Evolutionary conservation across 2,888 invertebrate species (phyloP), one percentile per base, ranked within the genome.

Genomic region (Coenonympha glycerion): DNA sequence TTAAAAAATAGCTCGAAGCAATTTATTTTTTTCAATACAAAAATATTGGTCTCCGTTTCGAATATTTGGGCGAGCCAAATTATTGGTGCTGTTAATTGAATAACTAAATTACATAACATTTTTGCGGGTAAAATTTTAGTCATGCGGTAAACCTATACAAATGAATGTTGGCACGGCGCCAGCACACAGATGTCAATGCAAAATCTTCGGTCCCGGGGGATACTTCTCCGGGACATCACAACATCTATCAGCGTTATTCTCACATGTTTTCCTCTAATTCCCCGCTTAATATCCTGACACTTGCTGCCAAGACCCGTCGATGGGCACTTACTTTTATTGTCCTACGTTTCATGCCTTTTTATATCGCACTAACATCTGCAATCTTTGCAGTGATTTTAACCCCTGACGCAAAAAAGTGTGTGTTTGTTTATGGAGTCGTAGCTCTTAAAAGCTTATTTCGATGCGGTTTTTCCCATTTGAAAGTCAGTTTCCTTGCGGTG

Each of bases 221-320:
- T 42, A 50, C 53, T 50, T 53, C 50, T 55, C 54, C 44, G 47
- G 51, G 57, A 58, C 55, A 60, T 55, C 55, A 60, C 55, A 72
- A 71, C 66, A 60, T 60, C 60, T 68, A 73, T 74, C 73, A 72
- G 66, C 72, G 71, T 57, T 51, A 74, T 70, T 69, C 63, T 63
- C 52, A 59, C 60, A 63, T 63, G 64, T 67, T 68, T 68, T 64
- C 65, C 64, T 63, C 64, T 64, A 63, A 65, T 66, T 70, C 65
- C 53, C 57, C 51, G 58, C 61, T 55, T 63, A 64, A 69, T 64
- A 59, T 60, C 52, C 52, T 58, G 44, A 46, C 37, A 39, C 51
- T 53, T 56, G 59, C 54, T 63, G 60, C 53, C 58, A 60, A 55
- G 56, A 24, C 42, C 39, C 45, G 42, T 24, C 36, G 49, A 47